These are phyloP conservation scores for Muscicapa striata DNA, from an alignment of 2,797 vertebrate species.

Conservation along the genomic window DNA sequence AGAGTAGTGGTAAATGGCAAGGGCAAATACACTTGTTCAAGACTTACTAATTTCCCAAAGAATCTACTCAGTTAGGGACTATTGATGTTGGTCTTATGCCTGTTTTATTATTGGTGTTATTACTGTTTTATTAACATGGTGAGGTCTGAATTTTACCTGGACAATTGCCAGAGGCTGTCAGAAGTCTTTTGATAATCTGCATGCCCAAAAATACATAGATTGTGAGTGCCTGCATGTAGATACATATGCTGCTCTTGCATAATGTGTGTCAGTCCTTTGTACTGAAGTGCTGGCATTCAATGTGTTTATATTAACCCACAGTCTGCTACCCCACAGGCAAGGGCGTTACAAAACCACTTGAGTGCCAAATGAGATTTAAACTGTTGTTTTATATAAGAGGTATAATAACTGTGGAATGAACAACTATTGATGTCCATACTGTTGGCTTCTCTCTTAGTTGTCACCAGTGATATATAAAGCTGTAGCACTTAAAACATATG, in stretches of 20 bases:
- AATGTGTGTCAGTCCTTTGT: background rate
- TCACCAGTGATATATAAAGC: background rate
- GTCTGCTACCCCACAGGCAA: background rate
- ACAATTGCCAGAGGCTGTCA: background rate
- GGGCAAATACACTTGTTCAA: background rate
- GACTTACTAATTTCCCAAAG: background rate
- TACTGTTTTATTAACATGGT: background rate
- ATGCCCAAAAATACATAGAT: background rate
- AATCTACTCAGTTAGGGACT: background rate
- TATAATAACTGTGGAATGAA: background rate
- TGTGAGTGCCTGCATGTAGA: background rate
- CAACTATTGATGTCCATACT: background rate
- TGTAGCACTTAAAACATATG: background rate
- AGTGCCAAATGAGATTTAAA: background rate
- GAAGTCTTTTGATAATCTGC: background rate
- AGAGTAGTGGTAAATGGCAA: background rate
- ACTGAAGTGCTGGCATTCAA: background rate
- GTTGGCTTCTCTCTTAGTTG: background rate
- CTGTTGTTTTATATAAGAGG: background rate
- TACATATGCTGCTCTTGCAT: background rate
- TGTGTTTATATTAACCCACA: background rate
- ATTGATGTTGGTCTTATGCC: background rate
- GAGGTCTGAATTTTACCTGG: background rate
- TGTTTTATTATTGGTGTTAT: background rate
- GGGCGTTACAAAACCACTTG: background rate